phyloP scores from a whole-genome alignment of 2,888 invertebrate genomes.

The Tenthredo mesomela region DNA sequence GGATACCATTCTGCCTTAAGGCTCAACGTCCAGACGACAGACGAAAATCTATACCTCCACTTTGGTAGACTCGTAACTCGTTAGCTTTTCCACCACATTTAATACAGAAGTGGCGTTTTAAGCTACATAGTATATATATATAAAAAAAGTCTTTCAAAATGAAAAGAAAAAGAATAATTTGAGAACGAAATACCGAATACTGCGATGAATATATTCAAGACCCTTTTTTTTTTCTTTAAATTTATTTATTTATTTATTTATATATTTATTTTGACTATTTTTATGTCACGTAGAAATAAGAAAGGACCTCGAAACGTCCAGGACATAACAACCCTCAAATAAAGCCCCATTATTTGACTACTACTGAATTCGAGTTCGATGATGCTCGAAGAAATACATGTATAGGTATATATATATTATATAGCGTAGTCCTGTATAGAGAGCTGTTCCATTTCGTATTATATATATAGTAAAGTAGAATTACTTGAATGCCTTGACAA shows the following conservation, averaged over 20 bases:
- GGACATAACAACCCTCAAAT: neutral
- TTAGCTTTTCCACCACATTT: conserved; percentile 15
- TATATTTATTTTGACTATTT: neutral
- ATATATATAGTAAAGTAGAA: neutral
- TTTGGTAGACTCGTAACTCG: neutral
- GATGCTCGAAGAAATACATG: neutral
- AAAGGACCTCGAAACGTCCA: neutral
- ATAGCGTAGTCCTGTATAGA: neutral
- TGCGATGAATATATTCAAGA: neutral
- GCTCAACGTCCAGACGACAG: conserved; percentile 1
- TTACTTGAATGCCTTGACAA: neutral
- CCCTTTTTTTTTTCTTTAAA: neutral
- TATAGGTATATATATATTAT: neutral
- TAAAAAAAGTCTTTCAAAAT: neutral
- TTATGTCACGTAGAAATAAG: neutral
- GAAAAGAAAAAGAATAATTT: neutral
- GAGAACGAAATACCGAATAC: neutral
- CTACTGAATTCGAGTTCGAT: conserved; percentile 6
- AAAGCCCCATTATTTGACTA: conserved; percentile 16
- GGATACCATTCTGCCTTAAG: neutral
- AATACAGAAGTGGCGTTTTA: neutral
- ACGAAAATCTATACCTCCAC: neutral
- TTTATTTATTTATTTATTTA: neutral
- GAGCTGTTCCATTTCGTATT: neutral
- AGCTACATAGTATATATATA: neutral